Conservation (phyloP, 2,888 invertebrate species). For the Pedicia rivosa region DNA sequence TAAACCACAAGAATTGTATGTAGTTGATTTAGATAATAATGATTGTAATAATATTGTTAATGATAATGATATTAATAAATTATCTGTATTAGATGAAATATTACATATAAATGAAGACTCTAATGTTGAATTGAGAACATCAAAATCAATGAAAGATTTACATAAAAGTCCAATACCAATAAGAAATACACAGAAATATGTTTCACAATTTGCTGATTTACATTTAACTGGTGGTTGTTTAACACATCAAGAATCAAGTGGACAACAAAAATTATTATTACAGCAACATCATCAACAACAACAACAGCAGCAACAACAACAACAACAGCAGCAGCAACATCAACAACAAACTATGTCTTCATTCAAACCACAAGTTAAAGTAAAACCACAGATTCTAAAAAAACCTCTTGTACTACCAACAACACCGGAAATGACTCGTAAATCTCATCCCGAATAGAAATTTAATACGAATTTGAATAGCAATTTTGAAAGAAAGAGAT, state of each 20-base stretch:
- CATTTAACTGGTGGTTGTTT: slow-evolving; percentile 40
- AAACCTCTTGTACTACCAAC: slow-evolving; percentile 32
- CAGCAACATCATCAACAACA: slow-evolving; percentile 13
- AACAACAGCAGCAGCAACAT: slow-evolving; percentile 6
- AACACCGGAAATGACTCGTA: slow-evolving; percentile 13
- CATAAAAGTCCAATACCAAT: slow-evolving; percentile 36
- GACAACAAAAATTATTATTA: too few relatives aligned
- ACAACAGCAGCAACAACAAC: slow-evolving; percentile 17
- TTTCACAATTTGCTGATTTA: slow-evolving; percentile 46
- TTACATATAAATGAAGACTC: slow-evolving; percentile 15
- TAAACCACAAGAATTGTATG: slow-evolving; percentile 12
- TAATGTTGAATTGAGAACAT: too few relatives aligned
- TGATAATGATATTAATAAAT: slow-evolving; percentile 10
- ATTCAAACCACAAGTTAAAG: slow-evolving; percentile 58
- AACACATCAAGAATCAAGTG: slow-evolving; percentile 8
- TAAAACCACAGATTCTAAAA: slow-evolving; percentile 65
- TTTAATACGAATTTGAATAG: too few relatives aligned
- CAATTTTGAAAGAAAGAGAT: too few relatives aligned
- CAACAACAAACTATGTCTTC: slow-evolving; percentile 16
- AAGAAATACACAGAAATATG: slow-evolving; percentile 43
- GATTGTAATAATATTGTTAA: not conserved
- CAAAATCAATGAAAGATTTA: slow-evolving; percentile 14
- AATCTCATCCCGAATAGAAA: too few relatives aligned
- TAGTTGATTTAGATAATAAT: slow-evolving; percentile 4
- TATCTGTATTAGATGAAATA: slow-evolving; percentile 11